Evolutionary conservation across 2,888 invertebrate species (phyloP).

Genomic region (Phasia obesa): DNA sequence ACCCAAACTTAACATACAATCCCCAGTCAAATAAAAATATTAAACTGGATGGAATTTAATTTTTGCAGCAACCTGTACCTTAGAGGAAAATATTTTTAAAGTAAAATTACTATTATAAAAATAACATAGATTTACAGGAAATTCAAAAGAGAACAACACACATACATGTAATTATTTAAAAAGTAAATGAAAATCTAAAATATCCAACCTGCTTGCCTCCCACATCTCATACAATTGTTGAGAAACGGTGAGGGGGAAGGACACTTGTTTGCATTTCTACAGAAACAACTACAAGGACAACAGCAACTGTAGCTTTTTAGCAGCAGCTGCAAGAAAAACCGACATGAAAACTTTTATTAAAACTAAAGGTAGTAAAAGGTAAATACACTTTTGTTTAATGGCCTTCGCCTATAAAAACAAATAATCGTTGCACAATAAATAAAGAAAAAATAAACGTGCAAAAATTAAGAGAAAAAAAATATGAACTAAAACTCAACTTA

Average conservation of each 20-base stretch:
- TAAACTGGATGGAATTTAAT: conserved; percentile 9
- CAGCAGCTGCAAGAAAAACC: conserved; percentile 40
- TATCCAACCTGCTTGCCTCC: not conserved
- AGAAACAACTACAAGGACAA: not conserved
- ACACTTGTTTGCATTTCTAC: conserved; percentile 27
- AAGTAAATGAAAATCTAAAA: conserved; percentile 16
- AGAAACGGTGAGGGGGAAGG: too few relatives aligned
- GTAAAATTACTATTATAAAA: conserved; percentile 26
- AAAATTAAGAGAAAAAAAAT: conserved; percentile 18
- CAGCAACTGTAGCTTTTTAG: not conserved
- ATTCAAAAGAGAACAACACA: not conserved
- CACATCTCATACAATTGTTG: conserved; percentile 3
- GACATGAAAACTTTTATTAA: conserved; percentile 27
- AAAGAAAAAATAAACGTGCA: conserved; percentile 55
- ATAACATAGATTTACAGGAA: not conserved
- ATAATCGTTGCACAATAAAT: conserved; percentile 62
- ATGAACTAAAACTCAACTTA: conserved; percentile 45
- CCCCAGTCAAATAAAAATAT: not conserved
- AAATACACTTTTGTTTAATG: conserved; percentile 68
- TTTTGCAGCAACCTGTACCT: conserved; percentile 23
- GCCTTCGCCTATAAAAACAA: conserved; percentile 70
- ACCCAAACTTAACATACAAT: not conserved
- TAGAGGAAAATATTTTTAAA: conserved; percentile 18
- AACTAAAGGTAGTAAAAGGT: conserved; percentile 52
- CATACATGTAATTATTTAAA: conserved; percentile 30